These are phyloP conservation scores for Euspilapteryx auroguttella DNA, from an alignment of 2,888 invertebrate species.

Conservation along the genomic window DNA sequence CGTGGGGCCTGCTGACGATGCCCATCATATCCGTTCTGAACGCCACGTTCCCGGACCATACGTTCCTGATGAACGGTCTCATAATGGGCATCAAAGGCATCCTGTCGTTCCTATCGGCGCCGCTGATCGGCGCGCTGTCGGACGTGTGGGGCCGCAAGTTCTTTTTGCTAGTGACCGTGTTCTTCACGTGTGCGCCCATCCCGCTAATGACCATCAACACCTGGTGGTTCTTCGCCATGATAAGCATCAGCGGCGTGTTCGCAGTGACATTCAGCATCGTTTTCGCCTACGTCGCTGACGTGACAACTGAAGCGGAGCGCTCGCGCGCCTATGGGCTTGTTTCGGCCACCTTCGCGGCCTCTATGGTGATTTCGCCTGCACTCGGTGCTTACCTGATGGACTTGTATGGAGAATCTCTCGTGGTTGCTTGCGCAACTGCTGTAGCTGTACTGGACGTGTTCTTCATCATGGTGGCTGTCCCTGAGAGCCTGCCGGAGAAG, in stretches of 20 bases:
- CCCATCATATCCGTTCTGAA: slow-evolving; percentile 95
- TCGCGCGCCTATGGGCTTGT: slow-evolving; percentile 95
- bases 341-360: slow-evolving; percentile 99
- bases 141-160: slow-evolving; percentile 99
- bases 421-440: slow-evolving; percentile 93
- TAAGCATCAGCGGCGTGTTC: slow-evolving; percentile 97
- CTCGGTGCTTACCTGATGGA: slow-evolving; percentile 89
- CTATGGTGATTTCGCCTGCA: slow-evolving; percentile 97
- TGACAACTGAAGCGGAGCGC: slow-evolving; percentile 94
- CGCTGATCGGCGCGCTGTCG: slow-evolving; percentile 94
- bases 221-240: slow-evolving; percentile 99
- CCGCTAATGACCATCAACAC: slow-evolving; percentile 99
- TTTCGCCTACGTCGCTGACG: slow-evolving; percentile 99
- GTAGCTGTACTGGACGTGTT: slow-evolving; percentile 96
- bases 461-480: slow-evolving; percentile 97
- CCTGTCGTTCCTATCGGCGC: slow-evolving; percentile 95
- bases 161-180: slow-evolving; percentile 95
- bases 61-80: slow-evolving; percentile 98
- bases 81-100: slow-evolving; percentile 99
- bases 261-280: slow-evolving; percentile 99
- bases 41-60: slow-evolving; percentile 97
- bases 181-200: slow-evolving; percentile 98
- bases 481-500: slow-evolving; percentile 97
- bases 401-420: slow-evolving; percentile 80
- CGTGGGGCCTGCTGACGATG: slow-evolving; percentile 98